Base-by-base conservation (phyloP, 2,888 invertebrate genomes). In the Patella depressa region DNA sequence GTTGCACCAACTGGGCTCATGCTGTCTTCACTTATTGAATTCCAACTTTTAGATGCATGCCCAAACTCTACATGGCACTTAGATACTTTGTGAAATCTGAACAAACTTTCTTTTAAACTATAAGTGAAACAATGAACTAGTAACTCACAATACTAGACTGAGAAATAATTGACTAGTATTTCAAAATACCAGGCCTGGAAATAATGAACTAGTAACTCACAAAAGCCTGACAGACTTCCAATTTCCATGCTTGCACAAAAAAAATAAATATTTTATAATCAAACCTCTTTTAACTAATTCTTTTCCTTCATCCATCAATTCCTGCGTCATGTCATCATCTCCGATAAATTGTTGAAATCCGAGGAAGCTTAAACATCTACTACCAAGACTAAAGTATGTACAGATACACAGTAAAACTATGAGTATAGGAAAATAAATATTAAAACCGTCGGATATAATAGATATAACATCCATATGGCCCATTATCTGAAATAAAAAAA, bases 381-480 rank as follows among this genome's bases (percentile, higher is more conserved):
- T 96, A 76, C 99, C 99, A 71, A 99, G 93, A 86, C 96, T 96
- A 90, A 97, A 96, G 93, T 97, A 98, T 0, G 98, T 99, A 78
- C 98, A 96, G 78, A 96, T 92, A 89, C 99, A 98, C 85, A 99
- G 95, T 70, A 95, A 94, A 79, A 99, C 94, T 90, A 99, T 98
- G 79, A 96, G 95, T 94, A 99, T 98, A 0, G 99, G 99, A 92
- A 99, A 98, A 93, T 99, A 99, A 77, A 99, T 96, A 93, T 99
- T 99, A 93, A 99, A 99, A 12, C 99, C 99, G 91, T 98, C 96
- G 0, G 98, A 96, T 84, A 99, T 96, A 80, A 99, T 96, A 53
- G 96, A 95, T 77, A 99, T 95, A 0, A 99, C 98, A 92, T 99
- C 98, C 98, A 99, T 97, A 91, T 99, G 99, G 0, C 99, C 99